Evolutionary conservation across 1,140 invertebrate species (phyloP), one percentile per base, ranked within the genome.

Genomic region (Ctenoplectra terminalis): DNA sequence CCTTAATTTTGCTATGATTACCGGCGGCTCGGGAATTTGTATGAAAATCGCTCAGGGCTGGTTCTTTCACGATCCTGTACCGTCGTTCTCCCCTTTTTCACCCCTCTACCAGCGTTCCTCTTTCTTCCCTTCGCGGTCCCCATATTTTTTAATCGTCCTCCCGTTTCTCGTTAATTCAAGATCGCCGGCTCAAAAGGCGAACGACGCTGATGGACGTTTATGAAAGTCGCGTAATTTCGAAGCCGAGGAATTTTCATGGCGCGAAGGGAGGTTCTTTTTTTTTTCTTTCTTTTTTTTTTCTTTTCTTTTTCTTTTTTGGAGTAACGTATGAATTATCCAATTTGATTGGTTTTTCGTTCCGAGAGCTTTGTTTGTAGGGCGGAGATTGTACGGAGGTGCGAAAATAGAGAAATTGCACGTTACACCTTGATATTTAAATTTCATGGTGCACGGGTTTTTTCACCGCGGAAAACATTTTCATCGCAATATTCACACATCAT

Each of bases 1-100:
- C 88, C 90, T 91, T 92, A 92, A 92, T 92, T 92, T 92, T 81
- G 84, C 90, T 86, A 87, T 90, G 91, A 92, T 92, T 91, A 92
- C 87, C 88, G 88, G 84, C 87, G 71, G 84, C 85, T 86, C 82
- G 86, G 85, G 90, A 92, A 91, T 92, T 92, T 89, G 84, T 89
- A 91, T 91, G 90, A 92, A 90, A 92, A 91, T 91, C 86, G 81
- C 89, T 86, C 84, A 74, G 79, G 82, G 87, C 82, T 76, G 67
- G 34, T 87, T 88, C 84, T 90, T 87, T 86, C 80, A 81, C 56
- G 69, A 84, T 84, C 74, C 58, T 37, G 40, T 54, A 50, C 74
- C 69, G 43, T 58, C 83, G 54, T 58, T 40, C 31, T 48, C 40
- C 43, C 29, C 46, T 60, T 34, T 23, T 52, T 64, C 34, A 13